Evolutionary conservation across 2,888 invertebrate genomes (phyloP).

Genomic region (Heteropelma amictum): DNA sequence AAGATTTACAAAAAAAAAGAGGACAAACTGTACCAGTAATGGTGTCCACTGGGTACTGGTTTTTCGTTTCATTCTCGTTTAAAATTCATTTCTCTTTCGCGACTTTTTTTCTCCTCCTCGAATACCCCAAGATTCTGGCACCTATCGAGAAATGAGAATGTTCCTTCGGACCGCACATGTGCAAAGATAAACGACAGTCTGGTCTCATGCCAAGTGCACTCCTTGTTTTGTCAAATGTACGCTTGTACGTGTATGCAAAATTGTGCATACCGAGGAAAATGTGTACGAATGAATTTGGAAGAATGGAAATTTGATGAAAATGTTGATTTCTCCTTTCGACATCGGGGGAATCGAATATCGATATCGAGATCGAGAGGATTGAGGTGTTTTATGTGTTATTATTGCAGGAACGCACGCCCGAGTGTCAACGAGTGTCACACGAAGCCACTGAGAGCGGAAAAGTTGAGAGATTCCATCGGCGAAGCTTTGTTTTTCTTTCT

Average conservation of each 20-base stretch:
- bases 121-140: neutral
- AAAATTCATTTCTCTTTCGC: neutral
- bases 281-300: too few species aligned
- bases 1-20: too few species aligned
- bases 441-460: constrained; percentile 74
- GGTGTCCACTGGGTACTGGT: constrained; percentile 64
- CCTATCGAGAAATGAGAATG: neutral
- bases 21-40: constrained; percentile 66
- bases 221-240: neutral
- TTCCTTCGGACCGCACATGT: constrained; percentile 33
- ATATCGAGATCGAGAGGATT: too few species aligned
- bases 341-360: too few species aligned
- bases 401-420: constrained; percentile 75
- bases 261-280: neutral
- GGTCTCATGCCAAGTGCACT: constrained; percentile 52
- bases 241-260: neutral
- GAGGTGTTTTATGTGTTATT: neutral
- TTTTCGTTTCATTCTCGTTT: neutral
- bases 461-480: constrained; percentile 75
- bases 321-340: too few species aligned
- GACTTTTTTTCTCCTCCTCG: neutral
- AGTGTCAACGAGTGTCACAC: constrained; percentile 75
- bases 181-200: constrained; percentile 48
- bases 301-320: too few species aligned
- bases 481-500: constrained; percentile 76